Base-by-base conservation (phyloP, 30 jellyfish, hydroid and myxozoan species). In the Clytia hemisphaerica region DNA sequence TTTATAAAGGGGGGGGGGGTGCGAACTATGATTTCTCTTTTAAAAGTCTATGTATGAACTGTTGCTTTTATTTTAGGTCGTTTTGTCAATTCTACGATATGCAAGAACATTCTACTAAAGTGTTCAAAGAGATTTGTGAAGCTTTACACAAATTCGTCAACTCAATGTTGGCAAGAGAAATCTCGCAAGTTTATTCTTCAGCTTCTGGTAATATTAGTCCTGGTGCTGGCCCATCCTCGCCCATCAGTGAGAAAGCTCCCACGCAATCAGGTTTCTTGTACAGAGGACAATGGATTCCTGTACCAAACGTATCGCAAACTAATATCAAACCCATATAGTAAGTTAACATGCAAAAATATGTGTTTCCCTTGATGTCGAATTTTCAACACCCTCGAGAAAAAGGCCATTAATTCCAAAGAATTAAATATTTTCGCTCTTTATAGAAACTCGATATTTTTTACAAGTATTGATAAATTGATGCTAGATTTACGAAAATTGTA, bases 91-190 rank as follows among this genome's bases (percentile, higher is more conserved):
- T 63, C 38, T 89, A 89, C 76, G 98, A 89, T 44, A 71, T 89
- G 67, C 98, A 89, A 72, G 94, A 89, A 65, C 98, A 89, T 44
- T 89, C 98, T 10, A 89, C 98, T 37, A 89, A 89, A 71, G 87
- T 89, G 27, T 89, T 89, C 72, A 88, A 89, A 53, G 94, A 76
- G 16, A 79, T 89, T 21, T 81, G 95, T 73, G 85, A 73, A 54
- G 95, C 95, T 1, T 71, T 89, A 40, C 92, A 79, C 34, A 49
- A 59, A 1, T 89, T 89, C 74, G 67, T 81, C 46, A 84, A 73
- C 47, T 89, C 98, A n/a, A 57, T 89, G 83, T 89, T 89, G 71
- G 67, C 80, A 66, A 81, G 71, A 14, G 98, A 80, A 73, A 80
- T 88, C 18, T 76, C 55, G 0, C 92, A n/a, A 75, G 57, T 45